phyloP scores from a whole-genome alignment of 30 jellyfish, hydroid and myxozoan genomes.

The Phacellophora camtschatica region DNA sequence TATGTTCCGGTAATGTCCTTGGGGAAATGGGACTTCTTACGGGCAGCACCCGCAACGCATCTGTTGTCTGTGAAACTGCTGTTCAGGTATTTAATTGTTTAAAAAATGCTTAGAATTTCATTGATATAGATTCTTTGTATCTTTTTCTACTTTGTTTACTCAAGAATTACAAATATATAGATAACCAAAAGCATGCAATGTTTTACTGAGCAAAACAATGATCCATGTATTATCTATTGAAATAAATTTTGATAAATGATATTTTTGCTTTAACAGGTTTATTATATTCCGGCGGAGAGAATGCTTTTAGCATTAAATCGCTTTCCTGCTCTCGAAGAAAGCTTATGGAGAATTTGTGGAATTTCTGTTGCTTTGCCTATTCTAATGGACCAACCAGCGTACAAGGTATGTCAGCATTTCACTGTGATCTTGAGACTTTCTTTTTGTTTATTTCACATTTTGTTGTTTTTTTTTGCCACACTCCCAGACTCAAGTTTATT shows the following conservation, averaged over 20 bases:
- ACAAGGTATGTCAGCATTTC: conserved; percentile 56
- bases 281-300: conserved; percentile 70
- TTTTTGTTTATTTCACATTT: too few species aligned
- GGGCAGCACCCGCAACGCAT: conserved; percentile 77
- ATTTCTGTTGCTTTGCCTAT: conserved; percentile 82
- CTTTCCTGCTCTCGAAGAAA: conserved; percentile 75
- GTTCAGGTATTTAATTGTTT: conserved; percentile 73
- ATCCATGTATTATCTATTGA: too few species aligned
- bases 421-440: too few species aligned
- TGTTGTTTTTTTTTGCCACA: too few species aligned
- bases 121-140: too few species aligned
- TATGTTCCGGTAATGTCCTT: conserved; percentile 86
- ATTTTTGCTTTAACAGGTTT: conserved; percentile 33
- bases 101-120: too few species aligned
- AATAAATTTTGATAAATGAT: too few species aligned
- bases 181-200: too few species aligned
- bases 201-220: too few species aligned
- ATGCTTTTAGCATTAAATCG: conserved; percentile 68
- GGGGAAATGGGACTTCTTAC: conserved; percentile 96
- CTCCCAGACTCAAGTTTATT: too few species aligned
- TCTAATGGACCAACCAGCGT: conserved; percentile 73
- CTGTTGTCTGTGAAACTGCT: conserved; percentile 91
- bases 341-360: conserved; percentile 87
- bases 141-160: too few species aligned
- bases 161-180: too few species aligned